Evolutionary conservation across 1,140 invertebrate genomes (phyloP).

Genomic region (Babylonia areolata): DNA sequence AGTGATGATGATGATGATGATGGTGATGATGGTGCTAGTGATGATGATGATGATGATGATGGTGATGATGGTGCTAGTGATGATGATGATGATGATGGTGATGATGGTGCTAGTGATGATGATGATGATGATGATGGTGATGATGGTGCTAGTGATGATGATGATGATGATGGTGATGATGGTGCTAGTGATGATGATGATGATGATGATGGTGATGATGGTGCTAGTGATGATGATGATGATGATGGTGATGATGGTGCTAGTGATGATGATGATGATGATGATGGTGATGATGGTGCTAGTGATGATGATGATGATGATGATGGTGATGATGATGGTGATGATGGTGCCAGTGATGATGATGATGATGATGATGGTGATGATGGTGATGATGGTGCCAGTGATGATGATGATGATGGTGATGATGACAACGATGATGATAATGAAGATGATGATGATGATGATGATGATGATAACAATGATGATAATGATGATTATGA

Average conservation of each 20-base stretch:
- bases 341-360: neutral
- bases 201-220: slow-evolving; percentile 3
- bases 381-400: neutral
- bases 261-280: neutral
- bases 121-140: neutral
- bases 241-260: neutral
- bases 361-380: neutral
- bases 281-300: neutral
- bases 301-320: neutral
- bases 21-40: neutral
- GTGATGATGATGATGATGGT: no score
- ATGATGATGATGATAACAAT: neutral
- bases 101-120: neutral
- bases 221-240: neutral
- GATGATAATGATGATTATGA: no score
- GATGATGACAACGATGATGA: no score
- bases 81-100: neutral
- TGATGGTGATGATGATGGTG: neutral
- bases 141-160: neutral
- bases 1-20: neutral
- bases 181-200: neutral
- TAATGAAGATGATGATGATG: no score
- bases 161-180: neutral
- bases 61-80: neutral
- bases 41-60: neutral